These are phyloP conservation scores for Galerucella calmariensis DNA, from an alignment of 2,888 invertebrate species.

Conservation along the genomic window DNA sequence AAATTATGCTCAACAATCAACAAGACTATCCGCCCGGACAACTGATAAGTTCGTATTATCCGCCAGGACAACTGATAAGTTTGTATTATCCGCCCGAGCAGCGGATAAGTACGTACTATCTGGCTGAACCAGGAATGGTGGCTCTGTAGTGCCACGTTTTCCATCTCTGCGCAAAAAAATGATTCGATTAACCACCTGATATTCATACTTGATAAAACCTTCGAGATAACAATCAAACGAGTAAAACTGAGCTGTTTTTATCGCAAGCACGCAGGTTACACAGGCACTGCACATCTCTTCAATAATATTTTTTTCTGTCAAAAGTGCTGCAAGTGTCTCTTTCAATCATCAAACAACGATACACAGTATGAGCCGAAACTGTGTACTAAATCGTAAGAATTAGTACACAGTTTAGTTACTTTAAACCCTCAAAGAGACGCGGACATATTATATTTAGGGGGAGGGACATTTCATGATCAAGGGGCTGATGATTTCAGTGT, in stretches of 20 bases:
- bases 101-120: too few relatives aligned
- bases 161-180: too few relatives aligned
- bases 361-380: conserved; percentile 4
- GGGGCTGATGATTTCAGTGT: conserved; percentile 56
- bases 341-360: conserved; percentile 20
- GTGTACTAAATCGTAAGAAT: not conserved
- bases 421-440: not conserved
- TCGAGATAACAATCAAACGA: conserved; percentile 26
- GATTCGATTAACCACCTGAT: not conserved
- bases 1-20: not conserved
- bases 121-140: too few relatives aligned
- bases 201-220: conserved; percentile 5
- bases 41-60: too few relatives aligned
- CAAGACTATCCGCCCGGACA: too few relatives aligned
- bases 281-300: conserved; percentile 54
- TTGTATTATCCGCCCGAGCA: too few relatives aligned
- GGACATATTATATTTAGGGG: conserved; percentile 27
- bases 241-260: conserved; percentile 32
- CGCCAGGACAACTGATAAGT: too few relatives aligned
- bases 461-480: conserved; percentile 10
- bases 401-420: conserved; percentile 9
- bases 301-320: not conserved
- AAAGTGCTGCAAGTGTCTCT: conserved; percentile 24
- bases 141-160: too few relatives aligned
- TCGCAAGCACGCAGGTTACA: conserved; percentile 56